These are phyloP conservation scores for Batillaria attramentaria DNA, from an alignment of 1,140 invertebrate species.

Conservation along the genomic window DNA sequence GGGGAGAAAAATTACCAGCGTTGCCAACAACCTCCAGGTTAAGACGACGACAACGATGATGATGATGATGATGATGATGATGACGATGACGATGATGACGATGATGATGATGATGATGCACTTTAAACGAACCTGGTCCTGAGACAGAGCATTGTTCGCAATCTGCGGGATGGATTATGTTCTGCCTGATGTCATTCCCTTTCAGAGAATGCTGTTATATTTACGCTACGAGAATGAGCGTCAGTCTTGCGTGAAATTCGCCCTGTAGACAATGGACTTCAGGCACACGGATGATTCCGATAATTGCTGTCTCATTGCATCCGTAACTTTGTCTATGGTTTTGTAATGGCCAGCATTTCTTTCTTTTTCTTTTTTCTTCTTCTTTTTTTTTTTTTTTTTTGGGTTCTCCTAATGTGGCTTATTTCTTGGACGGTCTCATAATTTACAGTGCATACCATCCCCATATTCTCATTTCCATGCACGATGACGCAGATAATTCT, in stretches of 20 bases:
- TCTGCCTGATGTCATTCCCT: background rate
- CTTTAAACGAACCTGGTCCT: background rate
- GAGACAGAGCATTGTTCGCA: background rate
- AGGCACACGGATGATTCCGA: no score
- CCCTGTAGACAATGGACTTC: no score
- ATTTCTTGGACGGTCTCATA: background rate
- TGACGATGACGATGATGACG: conserved; percentile 8
- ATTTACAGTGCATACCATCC: background rate
- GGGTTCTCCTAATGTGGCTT: background rate
- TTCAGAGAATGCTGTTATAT: background rate
- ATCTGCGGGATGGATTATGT: background rate
- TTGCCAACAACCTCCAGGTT: background rate
- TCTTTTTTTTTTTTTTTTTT: background rate
- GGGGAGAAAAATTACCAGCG: background rate
- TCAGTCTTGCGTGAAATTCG: no score
- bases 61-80: background rate
- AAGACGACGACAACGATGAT: background rate
- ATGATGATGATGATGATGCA: no score
- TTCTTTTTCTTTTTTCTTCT: background rate
- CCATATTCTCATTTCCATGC: background rate
- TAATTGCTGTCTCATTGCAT: no score
- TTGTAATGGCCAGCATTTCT: no score
- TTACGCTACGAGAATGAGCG: no score
- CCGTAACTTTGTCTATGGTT: no score
- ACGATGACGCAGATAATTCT: no score